Evolutionary conservation across 2,113 vertebrate species (phyloP), one percentile per base, ranked within the genome.

Genomic region (Coptodon rendalli): DNA sequence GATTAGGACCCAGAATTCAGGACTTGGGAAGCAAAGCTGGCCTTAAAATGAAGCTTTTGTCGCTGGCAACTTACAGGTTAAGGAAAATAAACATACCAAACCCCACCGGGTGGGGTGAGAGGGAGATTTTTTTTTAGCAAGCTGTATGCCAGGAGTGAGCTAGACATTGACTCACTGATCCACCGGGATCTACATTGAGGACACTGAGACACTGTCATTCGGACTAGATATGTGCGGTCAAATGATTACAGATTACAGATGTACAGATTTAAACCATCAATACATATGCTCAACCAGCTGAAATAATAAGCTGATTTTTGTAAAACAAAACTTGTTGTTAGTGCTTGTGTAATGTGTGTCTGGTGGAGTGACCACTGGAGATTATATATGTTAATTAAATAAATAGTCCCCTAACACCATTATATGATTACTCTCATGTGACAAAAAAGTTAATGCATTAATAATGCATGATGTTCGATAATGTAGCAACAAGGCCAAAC

Each of bases 361-460:
- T 79, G 22, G 7, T 11, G 12, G 38, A 12, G 10, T 22, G 59
- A 81, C 8, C 6, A 22, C 16, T 34, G 6, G 59, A 40, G 59
- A n/a, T 7, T 17, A 4, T 80, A 57, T 40, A 80, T 76, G 54
- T 81, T 87, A 71, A 86, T 88, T 50, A 78, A 52, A 83, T 63
- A 66, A 89, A 89, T 76, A 50, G 66, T 36, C 10, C 45, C 17
- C 38, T 89, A 83, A 86, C 57, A 80, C 5, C 81, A 34, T 54
- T 61, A 6, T 82, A 53, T 45, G 43, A 66, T 80, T 34, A 38
- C 76, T 78, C 79, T 63, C 24, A 27, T 66, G 86, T 82, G 84
- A 84, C 29, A 83, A 81, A 78, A 56, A 29, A 81, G 76, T 63
- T 82, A 80, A 88, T 59, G 81, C 63, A 82, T 57, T 50, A 36